A percentile compares a stretch with the other conserved stretches of the same genome.
These are phyloP conservation scores for Cecropterus lyciades DNA, from an alignment of 1,140 invertebrate genomes.

Conservation along the genomic window DNA sequence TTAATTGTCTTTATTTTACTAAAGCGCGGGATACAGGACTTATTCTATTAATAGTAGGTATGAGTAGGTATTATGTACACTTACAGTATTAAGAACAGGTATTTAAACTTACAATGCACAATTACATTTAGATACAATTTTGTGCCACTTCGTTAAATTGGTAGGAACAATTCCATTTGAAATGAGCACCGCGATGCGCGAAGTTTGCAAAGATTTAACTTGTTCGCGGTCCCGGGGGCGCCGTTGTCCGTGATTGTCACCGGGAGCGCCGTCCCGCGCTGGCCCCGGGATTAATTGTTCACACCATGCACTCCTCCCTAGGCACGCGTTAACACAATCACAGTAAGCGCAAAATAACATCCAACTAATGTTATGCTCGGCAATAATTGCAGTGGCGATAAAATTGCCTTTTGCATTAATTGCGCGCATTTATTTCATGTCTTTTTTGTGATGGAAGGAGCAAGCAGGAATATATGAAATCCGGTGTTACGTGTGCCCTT, in stretches of 20 bases:
- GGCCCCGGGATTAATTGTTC: conserved; percentile 74
- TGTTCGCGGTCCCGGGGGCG: conserved; percentile 70
- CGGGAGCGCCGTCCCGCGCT: conserved; percentile 55
- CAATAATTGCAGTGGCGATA: conserved; percentile 56
- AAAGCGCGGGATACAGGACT: no score
- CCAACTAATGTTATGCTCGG: conserved; percentile 66
- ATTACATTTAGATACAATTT: not conserved
- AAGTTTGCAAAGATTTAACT: conserved; percentile 81
- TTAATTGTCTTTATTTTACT: no score
- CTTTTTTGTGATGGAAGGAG: not conserved
- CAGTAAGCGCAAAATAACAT: conserved; percentile 73
- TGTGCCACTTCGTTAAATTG: conserved; percentile 38
- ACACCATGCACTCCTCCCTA: conserved; percentile 67
- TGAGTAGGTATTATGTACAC: no score
- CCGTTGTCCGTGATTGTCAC: conserved; percentile 78
- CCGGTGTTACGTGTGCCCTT: no score
- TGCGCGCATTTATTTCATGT: not conserved
- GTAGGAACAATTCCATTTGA: conserved; percentile 58
- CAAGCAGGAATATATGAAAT: no score
- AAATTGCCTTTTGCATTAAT: conserved; percentile 20
- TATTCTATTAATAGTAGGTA: no score
- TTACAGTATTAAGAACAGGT: no score
- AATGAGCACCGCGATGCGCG: conserved; percentile 37
- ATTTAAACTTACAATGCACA: no score
- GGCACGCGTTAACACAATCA: conserved; percentile 72